phyloP scores from a whole-genome alignment of 1,140 invertebrate genomes.

The Notospermus geniculatus region DNA sequence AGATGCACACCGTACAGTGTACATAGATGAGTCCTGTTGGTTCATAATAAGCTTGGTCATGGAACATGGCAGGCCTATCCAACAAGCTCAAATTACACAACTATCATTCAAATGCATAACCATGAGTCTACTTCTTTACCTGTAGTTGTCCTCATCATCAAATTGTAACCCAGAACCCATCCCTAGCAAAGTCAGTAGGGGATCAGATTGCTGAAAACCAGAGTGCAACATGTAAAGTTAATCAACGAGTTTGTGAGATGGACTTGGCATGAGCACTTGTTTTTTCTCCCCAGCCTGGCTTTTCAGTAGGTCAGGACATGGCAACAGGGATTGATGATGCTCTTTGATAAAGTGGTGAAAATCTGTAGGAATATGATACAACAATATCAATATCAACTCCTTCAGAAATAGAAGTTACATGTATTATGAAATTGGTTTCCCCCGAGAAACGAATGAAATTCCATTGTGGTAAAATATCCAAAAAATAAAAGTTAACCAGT shows the following conservation, averaged over 20 bases:
- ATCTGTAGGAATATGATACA: neutral
- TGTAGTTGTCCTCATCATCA: constrained; percentile 57
- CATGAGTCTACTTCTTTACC: constrained; percentile 23
- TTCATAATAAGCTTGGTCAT: too few species aligned
- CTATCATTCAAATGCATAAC: neutral
- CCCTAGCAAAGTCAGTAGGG: constrained; percentile 61
- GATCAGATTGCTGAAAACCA: constrained; percentile 35
- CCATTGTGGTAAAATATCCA: too few species aligned
- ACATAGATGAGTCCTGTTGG: too few species aligned
- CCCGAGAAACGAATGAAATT: neutral
- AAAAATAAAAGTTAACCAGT: constrained; percentile 9
- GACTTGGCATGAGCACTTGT: too few species aligned
- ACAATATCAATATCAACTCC: neutral
- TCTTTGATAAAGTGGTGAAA: neutral
- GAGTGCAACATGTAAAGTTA: neutral
- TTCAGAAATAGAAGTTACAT: neutral
- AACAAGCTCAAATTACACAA: too few species aligned
- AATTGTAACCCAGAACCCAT: constrained; percentile 66
- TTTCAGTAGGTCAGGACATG: too few species aligned
- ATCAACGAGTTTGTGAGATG: too few species aligned
- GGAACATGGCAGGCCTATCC: too few species aligned
- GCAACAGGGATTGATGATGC: too few species aligned
- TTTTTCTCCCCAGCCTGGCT: too few species aligned
- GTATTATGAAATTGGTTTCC: neutral
- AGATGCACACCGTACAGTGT: too few species aligned